phyloP scores from a whole-genome alignment of 2,797 vertebrate species.

The Enteromius mattozi region DNA sequence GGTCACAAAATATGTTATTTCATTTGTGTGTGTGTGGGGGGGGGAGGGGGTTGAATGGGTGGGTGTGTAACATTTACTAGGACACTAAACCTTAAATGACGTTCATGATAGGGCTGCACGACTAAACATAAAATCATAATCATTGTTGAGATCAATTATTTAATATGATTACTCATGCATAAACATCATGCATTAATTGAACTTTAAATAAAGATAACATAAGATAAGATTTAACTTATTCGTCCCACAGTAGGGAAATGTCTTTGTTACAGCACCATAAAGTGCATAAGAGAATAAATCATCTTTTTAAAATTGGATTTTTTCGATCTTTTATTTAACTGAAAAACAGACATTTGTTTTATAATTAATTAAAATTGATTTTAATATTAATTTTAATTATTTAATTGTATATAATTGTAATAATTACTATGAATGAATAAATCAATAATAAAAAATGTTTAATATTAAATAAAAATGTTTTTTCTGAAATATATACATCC shows the following conservation, averaged over 20 bases:
- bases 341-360: background rate
- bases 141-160: background rate
- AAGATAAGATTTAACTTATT: too few species aligned
- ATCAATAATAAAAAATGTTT: background rate
- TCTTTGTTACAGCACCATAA: too few species aligned
- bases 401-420: background rate
- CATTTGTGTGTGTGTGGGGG: background rate
- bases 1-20: background rate
- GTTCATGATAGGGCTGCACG: background rate
- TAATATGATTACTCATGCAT: background rate
- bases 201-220: background rate
- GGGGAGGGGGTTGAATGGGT: too few species aligned
- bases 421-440: background rate
- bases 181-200: background rate
- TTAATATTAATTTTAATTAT: background rate
- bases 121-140: background rate
- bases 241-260: too few species aligned
- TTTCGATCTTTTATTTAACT: background rate
- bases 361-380: background rate
- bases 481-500: too few species aligned
- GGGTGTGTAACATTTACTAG: background rate
- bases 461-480: too few species aligned
- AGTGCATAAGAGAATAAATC: background rate
- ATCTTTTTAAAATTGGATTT: background rate
- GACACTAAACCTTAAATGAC: background rate